Percentiles rank a stretch among this genome's conserved stretches.
These are phyloP conservation scores for Lucilia cuprina DNA, from an alignment of 1,140 invertebrate species.

Conservation along the genomic window DNA sequence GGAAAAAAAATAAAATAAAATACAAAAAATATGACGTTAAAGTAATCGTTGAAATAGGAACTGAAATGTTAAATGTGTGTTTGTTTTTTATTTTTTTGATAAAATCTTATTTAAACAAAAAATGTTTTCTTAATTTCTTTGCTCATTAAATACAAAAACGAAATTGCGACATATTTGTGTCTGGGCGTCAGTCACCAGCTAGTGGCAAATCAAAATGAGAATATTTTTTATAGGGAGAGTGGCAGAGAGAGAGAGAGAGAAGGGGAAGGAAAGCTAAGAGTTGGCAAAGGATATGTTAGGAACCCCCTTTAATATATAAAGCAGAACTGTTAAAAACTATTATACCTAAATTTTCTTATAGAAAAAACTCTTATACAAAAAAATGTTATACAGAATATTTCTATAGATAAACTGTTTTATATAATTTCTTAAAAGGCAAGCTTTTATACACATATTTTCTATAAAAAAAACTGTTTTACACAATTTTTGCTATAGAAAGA, in stretches of 20 bases:
- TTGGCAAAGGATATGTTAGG: too few relatives aligned
- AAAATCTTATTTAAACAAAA: conserved; percentile 22
- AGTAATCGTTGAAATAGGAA: background rate
- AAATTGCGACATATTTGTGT: background rate
- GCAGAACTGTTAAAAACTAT: too few relatives aligned
- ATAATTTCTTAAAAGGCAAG: too few relatives aligned
- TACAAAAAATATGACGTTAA: background rate
- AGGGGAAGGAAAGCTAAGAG: background rate
- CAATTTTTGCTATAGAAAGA: too few relatives aligned
- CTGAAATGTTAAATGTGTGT: background rate
- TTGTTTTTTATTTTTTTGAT: background rate
- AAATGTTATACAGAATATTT: too few relatives aligned
- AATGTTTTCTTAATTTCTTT: conserved; percentile 35
- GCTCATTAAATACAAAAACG: conserved; percentile 31
- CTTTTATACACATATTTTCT: too few relatives aligned
- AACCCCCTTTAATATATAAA: too few relatives aligned
- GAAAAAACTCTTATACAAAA: too few relatives aligned
- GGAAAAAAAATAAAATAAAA: background rate
- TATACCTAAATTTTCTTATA: too few relatives aligned
- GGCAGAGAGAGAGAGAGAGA: too few relatives aligned
- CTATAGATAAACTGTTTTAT: too few relatives aligned
- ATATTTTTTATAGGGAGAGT: background rate
- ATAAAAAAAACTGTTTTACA: too few relatives aligned
- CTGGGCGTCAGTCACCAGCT: background rate
- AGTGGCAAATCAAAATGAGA: background rate